These are phyloP conservation scores for Regulus satrapa DNA, from an alignment of 2,113 vertebrate genomes.

Conservation along the genomic window DNA sequence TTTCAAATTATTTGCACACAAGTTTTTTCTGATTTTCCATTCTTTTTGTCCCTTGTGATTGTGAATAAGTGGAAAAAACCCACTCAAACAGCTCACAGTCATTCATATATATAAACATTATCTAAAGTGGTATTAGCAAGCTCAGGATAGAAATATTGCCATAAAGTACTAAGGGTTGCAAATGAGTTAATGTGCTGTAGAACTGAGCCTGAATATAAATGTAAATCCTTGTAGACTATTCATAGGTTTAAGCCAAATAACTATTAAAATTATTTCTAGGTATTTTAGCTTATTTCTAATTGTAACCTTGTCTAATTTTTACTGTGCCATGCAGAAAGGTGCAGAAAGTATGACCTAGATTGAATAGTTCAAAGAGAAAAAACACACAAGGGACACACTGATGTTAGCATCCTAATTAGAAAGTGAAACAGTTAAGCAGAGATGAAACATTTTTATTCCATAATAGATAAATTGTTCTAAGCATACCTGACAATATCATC, in stretches of 20 bases:
- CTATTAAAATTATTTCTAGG: neutral
- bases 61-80: neutral
- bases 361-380: neutral
- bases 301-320: conserved; percentile 1
- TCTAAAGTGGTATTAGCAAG: neutral
- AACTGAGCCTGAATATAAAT: neutral
- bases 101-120: neutral
- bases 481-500: neutral
- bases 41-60: neutral
- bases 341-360: conserved; percentile 42
- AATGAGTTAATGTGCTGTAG: neutral
- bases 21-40: neutral
- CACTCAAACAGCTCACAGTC: neutral
- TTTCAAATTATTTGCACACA: neutral
- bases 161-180: neutral
- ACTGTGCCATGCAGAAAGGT: neutral
- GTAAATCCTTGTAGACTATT: neutral
- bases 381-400: neutral
- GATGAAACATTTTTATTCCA: neutral
- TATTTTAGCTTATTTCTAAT: neutral
- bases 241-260: neutral
- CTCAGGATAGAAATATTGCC: neutral
- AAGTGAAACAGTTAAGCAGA: conserved; percentile 31
- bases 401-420: conserved; percentile 20
- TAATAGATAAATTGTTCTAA: neutral